Base-by-base conservation (phyloP, 2,888 invertebrate genomes). In the Octonoba sinensis region DNA sequence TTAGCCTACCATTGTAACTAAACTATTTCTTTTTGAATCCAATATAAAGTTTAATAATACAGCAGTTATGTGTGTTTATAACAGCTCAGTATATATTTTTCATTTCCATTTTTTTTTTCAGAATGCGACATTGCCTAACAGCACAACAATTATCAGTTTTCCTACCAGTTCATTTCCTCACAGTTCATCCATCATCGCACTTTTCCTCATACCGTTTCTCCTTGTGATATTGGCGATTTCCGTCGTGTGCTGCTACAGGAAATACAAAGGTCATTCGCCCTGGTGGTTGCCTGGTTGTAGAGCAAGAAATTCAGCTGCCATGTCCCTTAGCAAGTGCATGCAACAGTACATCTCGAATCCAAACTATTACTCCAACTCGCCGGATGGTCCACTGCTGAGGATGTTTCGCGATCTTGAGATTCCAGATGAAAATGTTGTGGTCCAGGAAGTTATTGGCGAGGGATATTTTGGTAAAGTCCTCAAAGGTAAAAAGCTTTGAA, bases 361-460 rank as follows among this genome's bases (percentile, higher is more conserved):
- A n/a, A 86, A 86, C 57, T 86, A 86, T 65, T 85, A 86, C 44
- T 78, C 85, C 15, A 84, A 75, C 15, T 82, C 85, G 0, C 83
- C 85, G 11, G 85, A 86, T 20, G 83, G 73, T 15, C 67, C 76
- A 1, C 47, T 86, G 27, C 71, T 84, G 12, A 75, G 84, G 59
- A 66, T 83, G 12, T 64, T 86, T 22, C 64, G 60, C 36, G 83
- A 85, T n/a, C 70, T 86, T 27, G 86, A 86, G 66, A 88, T 89
- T 70, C 86, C 87, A 0, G 81, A 86, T 67, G 93, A 93, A 83
- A 91, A 92, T 2, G 90, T 96, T 27, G 90, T 91, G 15, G 85
- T 88, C n/a, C 18, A 72, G 12, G 84, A 85, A 71, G 85, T 83
- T 13, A 85, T 85, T 44, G 85, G 85, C 11, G 85, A 85, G 27